phyloP scores from a whole-genome alignment of 2,888 invertebrate genomes.

The Leptinotarsa juncta region DNA sequence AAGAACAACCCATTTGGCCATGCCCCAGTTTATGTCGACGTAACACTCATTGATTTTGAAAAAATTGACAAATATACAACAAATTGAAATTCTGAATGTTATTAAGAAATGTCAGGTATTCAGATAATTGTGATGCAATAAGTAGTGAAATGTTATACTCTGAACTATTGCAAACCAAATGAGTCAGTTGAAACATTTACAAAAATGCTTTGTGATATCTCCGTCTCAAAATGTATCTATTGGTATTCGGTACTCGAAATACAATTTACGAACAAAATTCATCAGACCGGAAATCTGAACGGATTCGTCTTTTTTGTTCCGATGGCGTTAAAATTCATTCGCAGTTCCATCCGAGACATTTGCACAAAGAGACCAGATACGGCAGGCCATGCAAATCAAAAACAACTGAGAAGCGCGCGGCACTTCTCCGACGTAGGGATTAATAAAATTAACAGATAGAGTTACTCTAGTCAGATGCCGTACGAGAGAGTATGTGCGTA shows the following conservation, averaged over 20 bases:
- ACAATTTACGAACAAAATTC: constrained; percentile 2
- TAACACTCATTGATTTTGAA: no score
- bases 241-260: constrained; percentile 1
- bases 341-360: constrained; percentile 30
- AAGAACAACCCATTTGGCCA: no score
- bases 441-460: constrained; percentile 65
- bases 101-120: no score
- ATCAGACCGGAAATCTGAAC: constrained; percentile 22
- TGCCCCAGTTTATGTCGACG: no score
- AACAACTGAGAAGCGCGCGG: constrained; percentile 37
- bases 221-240: neutral
- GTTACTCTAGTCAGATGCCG: constrained; percentile 56
- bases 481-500: constrained; percentile 42
- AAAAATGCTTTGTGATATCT: neutral
- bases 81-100: no score
- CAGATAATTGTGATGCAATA: no score
- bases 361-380: constrained; percentile 34
- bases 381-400: constrained; percentile 42
- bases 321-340: constrained; percentile 26
- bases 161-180: neutral
- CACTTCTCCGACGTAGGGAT: constrained; percentile 53
- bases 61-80: no score
- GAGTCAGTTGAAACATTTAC: neutral
- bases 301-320: constrained; percentile 21
- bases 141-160: no score